Percentiles rank a stretch among this genome's conserved stretches.
Conservation (phyloP, 64 coral and sea anemone species). For the Pachyseris speciosa region DNA sequence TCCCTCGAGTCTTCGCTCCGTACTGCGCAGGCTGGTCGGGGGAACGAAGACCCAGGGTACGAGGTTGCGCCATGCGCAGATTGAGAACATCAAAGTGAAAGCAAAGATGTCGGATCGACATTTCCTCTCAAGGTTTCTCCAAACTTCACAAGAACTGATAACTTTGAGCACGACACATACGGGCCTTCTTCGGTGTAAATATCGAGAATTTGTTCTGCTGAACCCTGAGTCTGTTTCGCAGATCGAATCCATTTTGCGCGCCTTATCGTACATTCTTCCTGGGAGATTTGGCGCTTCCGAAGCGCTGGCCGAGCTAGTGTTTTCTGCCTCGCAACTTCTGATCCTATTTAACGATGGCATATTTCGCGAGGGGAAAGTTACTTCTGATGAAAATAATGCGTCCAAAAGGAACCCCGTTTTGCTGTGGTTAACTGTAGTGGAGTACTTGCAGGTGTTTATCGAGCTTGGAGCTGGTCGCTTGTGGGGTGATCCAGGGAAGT, state of each 20-base stretch:
- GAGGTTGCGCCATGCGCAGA: neutral
- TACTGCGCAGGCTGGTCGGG: no score
- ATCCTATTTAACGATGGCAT: slow-evolving; percentile 91
- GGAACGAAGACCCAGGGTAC: neutral
- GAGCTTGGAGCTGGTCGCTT: slow-evolving; percentile 82
- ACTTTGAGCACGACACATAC: neutral
- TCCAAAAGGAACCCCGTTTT: slow-evolving; percentile 57
- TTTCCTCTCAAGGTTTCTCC: neutral
- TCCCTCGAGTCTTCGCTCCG: no score
- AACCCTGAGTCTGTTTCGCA: slow-evolving; percentile 83
- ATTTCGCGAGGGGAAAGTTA: slow-evolving; percentile 69
- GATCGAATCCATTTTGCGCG: slow-evolving; percentile 80
- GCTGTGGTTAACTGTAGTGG: slow-evolving; percentile 83
- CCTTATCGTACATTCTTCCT: slow-evolving; percentile 87
- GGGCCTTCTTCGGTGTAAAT: slow-evolving; percentile 40
- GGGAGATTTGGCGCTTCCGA: slow-evolving; percentile 94
- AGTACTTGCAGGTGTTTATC: slow-evolving; percentile 93
- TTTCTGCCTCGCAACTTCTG: slow-evolving; percentile 88
- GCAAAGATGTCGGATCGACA: neutral
- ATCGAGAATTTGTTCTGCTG: slow-evolving; percentile 69
- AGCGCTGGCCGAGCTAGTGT: slow-evolving; percentile 80
- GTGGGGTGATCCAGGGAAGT: slow-evolving; percentile 94
- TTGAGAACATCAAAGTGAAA: neutral
- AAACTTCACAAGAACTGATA: slow-evolving; percentile 22
- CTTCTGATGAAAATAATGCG: neutral